Conservation (phyloP, 1,140 invertebrate genomes). For the Lordiphosa mommai region DNA sequence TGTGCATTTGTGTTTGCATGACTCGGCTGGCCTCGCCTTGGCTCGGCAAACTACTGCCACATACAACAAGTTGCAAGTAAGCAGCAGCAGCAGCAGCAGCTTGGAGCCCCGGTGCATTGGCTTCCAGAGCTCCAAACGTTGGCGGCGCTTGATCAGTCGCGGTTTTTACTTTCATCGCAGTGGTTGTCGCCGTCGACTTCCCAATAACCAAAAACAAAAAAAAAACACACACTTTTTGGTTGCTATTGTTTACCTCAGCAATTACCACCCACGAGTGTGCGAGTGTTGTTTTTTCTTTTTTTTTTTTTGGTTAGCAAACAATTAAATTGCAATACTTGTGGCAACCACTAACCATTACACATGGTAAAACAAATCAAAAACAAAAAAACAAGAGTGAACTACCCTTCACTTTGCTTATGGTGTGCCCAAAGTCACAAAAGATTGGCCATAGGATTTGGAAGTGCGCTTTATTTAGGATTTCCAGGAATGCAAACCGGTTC, state of each 20-base stretch:
- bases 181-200: conserved; percentile 49
- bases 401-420: neutral
- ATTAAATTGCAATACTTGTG: conserved; percentile 36
- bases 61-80: neutral
- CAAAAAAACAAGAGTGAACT: neutral
- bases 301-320: conserved; percentile 26
- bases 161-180: conserved; percentile 79
- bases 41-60: neutral
- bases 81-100: conserved; percentile 12
- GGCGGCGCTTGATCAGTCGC: conserved; percentile 75
- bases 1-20: neutral
- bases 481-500: too few species aligned
- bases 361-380: neutral
- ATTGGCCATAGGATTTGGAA: too few species aligned
- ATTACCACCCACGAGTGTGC: conserved; percentile 43
- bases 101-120: conserved; percentile 33
- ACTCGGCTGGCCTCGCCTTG: conserved; percentile 2
- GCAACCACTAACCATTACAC: conserved; percentile 9
- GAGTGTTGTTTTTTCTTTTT: conserved; percentile 17
- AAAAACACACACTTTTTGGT: conserved; percentile 12
- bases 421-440: too few species aligned
- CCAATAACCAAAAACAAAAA: neutral
- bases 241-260: conserved; percentile 44
- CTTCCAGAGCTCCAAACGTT: conserved; percentile 45
- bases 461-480: too few species aligned